Evolutionary conservation across 2,888 invertebrate genomes (phyloP), one percentile per base, ranked within the genome.

Genomic region (Rotaria macrura): DNA sequence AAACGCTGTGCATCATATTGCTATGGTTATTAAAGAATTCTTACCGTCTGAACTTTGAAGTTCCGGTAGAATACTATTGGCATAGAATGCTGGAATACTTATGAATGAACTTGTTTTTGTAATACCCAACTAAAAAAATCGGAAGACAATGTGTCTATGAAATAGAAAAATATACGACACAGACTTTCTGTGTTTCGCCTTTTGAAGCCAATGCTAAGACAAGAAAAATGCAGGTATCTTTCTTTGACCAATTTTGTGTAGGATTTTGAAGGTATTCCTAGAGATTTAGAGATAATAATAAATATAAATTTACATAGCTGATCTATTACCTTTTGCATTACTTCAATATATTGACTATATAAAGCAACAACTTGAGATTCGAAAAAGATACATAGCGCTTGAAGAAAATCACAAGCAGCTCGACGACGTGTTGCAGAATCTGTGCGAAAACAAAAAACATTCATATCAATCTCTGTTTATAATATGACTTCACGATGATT

Each of bases 401-500:
- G 94, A 40, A 99, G 97, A 85, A 99, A 93, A 92, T 99, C 98
- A 92, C 97, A 97, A 83, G 98, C 97, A 43, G 99, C 95, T 87
- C 98, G 93, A 47, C 99, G 93, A 85, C 99, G 92, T 0, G 99
- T 99, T 91, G 97, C 97, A 87, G 97, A 94, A 91, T 99, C 79
- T 79, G 14, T 34, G 9, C 2, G 34, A 38, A 7, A 72, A 57
- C n/a, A 57, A 29, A 54, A 25, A 25, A 25, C 6, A 52, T 52
- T 52, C 23, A 23, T 52, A n/a, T n/a, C n/a, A n/a, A n/a, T n/a
- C 4, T 4, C 3, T 52, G 7, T 23, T 52, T 23, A 52, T 49
- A 14, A 17, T 17, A 49, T 3, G 5, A 7, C 10, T 43, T 43
- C 43, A 43, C 5, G 10, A 43, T 7, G 5, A 5, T 7, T 10